Evolutionary conservation across 2,888 invertebrate genomes (phyloP).

Genomic region (Tricholauxania praeusta): DNA sequence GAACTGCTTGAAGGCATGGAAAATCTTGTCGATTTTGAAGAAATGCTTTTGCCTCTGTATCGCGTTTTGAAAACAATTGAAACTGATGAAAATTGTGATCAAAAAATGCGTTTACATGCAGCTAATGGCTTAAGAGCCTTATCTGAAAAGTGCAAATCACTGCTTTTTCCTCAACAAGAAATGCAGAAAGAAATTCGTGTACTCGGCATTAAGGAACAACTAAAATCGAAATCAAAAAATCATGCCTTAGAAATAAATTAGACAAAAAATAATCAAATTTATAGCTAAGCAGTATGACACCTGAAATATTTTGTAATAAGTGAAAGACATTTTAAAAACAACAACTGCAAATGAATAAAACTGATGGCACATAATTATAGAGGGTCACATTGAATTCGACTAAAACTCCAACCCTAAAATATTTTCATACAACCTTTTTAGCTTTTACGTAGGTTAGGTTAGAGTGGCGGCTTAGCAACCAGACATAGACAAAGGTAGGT

Average conservation of each 20-base stretch:
- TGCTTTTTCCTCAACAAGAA: conserved; percentile 53
- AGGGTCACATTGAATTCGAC: too few species aligned
- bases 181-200: conserved; percentile 62
- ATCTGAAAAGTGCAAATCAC: conserved; percentile 60
- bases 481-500: too few species aligned
- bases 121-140: conserved; percentile 60
- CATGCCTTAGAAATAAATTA: conserved; percentile 60
- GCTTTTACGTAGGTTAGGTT: too few species aligned
- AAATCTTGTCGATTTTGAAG: conserved; percentile 62
- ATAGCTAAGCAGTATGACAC: neutral
- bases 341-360: too few species aligned
- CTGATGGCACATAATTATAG: too few species aligned
- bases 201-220: conserved; percentile 57
- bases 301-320: neutral
- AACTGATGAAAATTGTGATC: conserved; percentile 57
- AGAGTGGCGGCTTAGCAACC: too few species aligned
- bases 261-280: neutral
- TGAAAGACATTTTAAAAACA: too few species aligned
- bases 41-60: conserved; percentile 65
- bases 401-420: too few species aligned
- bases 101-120: conserved; percentile 63
- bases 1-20: conserved; percentile 65
- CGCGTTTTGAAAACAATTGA: conserved; percentile 57
- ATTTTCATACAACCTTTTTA: too few species aligned
- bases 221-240: neutral